A percentile compares a stretch with the other conserved stretches of the same genome.
These are phyloP conservation scores for Athalia cordata DNA, from an alignment of 2,888 invertebrate genomes.

Conservation along the genomic window DNA sequence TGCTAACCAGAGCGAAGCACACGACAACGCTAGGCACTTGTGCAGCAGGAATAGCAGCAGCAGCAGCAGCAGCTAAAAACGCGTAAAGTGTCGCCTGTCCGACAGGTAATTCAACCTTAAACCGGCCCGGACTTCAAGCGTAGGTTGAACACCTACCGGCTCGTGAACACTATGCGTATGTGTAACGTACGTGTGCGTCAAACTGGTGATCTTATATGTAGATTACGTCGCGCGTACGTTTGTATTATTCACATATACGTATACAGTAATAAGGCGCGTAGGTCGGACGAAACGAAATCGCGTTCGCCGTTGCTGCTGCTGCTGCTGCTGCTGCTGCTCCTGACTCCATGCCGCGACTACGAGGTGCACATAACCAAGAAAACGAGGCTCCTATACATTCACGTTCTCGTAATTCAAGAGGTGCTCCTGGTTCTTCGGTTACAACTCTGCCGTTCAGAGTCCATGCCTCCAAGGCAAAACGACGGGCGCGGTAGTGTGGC, in stretches of 20 bases:
- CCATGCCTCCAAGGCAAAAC: too few relatives aligned
- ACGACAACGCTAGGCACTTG: constrained; percentile 1
- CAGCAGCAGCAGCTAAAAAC: not conserved
- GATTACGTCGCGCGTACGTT: not conserved
- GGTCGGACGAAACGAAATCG: constrained; percentile 40
- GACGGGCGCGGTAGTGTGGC: not conserved
- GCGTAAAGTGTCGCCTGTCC: constrained; percentile 42
- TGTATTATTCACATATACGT: not conserved
- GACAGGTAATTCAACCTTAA: constrained; percentile 43
- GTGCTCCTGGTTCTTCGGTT: constrained; percentile 40
- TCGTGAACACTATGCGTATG: not conserved
- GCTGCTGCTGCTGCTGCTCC: not conserved
- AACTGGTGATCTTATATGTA: not conserved
- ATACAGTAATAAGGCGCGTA: not conserved
- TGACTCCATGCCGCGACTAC: too few relatives aligned
- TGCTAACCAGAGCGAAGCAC: constrained; percentile 25
- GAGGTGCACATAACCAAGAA: too few relatives aligned
- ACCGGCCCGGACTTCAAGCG: constrained; percentile 34
- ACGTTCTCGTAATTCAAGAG: constrained; percentile 25
- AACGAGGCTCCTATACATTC: not conserved
- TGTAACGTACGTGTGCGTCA: not conserved
- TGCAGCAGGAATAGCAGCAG: not conserved
- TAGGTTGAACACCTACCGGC: constrained; percentile 33
- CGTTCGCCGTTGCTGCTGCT: not conserved
- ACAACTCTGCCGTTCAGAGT: not conserved